A percentile compares a stretch with the other conserved stretches of the same genome.
These are phyloP conservation scores for Carassius gibelio DNA, from an alignment of 2,113 vertebrate species.

Conservation along the genomic window DNA sequence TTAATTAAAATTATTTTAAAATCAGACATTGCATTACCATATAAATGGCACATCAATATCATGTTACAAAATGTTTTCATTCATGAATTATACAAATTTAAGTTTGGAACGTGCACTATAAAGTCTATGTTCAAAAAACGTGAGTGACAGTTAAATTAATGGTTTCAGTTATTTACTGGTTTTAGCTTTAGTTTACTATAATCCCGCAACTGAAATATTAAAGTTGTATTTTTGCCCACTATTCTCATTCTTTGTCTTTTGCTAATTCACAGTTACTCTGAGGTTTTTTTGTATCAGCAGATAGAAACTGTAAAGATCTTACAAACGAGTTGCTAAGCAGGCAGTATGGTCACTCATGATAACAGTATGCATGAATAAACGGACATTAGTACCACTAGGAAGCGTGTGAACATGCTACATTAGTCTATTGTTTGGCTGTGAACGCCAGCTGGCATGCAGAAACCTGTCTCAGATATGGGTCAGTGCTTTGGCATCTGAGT, in stretches of 20 bases:
- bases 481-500: slow-evolving; percentile 49
- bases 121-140: no score
- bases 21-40: no score
- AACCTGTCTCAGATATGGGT: slow-evolving; percentile 57
- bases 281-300: not conserved
- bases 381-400: not conserved
- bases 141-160: no score
- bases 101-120: no score
- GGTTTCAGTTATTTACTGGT: no score
- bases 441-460: slow-evolving; percentile 34
- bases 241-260: not conserved
- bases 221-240: not conserved
- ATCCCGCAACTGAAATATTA: not conserved
- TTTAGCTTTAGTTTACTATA: not conserved
- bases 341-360: not conserved
- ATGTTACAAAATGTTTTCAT: no score
- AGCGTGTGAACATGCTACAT: slow-evolving; percentile 5
- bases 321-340: not conserved
- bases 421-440: slow-evolving; percentile 35
- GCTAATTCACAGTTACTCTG: not conserved
- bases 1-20: no score
- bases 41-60: no score
- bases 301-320: not conserved
- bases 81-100: no score
- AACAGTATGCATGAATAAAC: not conserved